Conservation (phyloP, 2,113 vertebrate genomes). For the Pionites leucogaster region DNA sequence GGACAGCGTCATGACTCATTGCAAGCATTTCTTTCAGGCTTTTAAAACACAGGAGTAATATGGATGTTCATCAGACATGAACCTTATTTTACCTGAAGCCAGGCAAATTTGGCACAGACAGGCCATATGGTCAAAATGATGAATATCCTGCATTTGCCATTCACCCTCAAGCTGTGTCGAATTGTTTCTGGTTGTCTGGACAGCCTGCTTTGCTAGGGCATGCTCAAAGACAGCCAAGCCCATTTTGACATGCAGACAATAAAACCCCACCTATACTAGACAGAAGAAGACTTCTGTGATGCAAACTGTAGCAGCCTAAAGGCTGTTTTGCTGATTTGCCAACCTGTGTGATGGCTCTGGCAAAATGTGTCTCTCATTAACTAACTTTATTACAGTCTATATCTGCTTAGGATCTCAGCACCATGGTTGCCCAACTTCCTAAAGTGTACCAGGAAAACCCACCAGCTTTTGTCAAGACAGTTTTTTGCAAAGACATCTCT, state of each 20-base stretch:
- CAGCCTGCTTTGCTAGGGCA: not conserved
- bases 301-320: not conserved
- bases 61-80: accelerated
- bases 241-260: not conserved
- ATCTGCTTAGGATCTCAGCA: not conserved
- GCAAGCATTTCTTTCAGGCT: not conserved
- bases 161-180: not conserved
- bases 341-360: not conserved
- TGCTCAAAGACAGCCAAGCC: not conserved
- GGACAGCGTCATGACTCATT: not conserved
- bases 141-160: not conserved
- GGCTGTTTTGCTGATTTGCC: not conserved
- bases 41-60: not conserved
- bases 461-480: not conserved
- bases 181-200: not conserved
- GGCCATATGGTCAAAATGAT: not conserved
- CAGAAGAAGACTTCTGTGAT: not conserved
- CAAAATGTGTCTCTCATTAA: not conserved
- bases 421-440: not conserved
- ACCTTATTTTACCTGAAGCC: not conserved
- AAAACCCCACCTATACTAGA: not conserved
- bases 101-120: not conserved
- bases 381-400: not conserved
- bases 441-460: not conserved
- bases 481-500: not conserved